These are phyloP conservation scores for Scylla paramamosain DNA, from an alignment of 1,140 invertebrate genomes.

Conservation along the genomic window DNA sequence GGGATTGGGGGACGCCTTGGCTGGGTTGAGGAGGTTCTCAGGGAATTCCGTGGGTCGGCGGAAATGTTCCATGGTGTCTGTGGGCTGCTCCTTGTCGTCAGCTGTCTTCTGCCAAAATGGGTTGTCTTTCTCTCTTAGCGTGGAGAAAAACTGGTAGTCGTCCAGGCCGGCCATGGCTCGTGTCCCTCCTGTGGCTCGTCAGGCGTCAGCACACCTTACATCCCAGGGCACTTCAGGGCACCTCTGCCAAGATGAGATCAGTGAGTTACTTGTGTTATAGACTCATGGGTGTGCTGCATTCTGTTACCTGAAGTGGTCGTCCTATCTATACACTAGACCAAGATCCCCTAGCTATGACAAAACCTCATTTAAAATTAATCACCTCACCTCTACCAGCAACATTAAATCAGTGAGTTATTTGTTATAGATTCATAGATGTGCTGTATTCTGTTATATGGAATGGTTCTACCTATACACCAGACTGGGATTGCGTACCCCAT, in stretches of 20 bases:
- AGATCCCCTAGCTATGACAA: too few species aligned
- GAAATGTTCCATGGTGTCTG: constrained; percentile 45
- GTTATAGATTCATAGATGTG: too few species aligned
- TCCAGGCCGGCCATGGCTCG: constrained; percentile 74
- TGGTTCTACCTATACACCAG: too few species aligned
- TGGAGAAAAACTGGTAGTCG: constrained; percentile 77
- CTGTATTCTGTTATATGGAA: too few species aligned
- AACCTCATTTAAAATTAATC: too few species aligned
- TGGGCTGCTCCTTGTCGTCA: constrained; percentile 34
- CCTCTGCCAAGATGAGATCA: not conserved
- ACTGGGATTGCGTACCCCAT: too few species aligned
- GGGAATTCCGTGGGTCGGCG: constrained; percentile 72
- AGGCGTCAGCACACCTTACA: not conserved
- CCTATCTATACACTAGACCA: too few species aligned
- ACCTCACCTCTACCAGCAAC: too few species aligned
- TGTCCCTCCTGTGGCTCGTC: not conserved
- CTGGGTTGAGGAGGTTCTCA: constrained; percentile 60
- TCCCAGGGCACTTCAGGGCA: not conserved
- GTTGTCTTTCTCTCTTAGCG: constrained; percentile 73
- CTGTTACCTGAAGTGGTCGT: too few species aligned
- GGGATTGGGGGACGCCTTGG: constrained; percentile 35
- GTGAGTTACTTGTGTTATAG: too few species aligned
- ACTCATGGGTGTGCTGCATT: too few species aligned
- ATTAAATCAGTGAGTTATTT: too few species aligned
- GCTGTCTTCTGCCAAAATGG: constrained; percentile 76